These are phyloP conservation scores for Busseola fusca DNA, from an alignment of 2,888 invertebrate genomes.

Conservation along the genomic window DNA sequence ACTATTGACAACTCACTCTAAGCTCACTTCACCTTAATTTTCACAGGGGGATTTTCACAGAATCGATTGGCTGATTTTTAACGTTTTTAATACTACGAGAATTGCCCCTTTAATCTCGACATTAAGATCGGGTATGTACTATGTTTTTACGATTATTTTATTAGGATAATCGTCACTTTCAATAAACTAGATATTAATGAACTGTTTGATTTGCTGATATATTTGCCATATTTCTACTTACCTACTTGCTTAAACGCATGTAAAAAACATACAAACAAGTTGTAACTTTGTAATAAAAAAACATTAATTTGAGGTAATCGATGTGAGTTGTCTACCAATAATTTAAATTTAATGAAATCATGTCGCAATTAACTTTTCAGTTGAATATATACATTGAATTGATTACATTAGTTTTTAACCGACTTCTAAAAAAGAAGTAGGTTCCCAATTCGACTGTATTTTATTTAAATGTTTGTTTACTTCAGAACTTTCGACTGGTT, in stretches of 20 bases:
- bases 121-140: background rate
- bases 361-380: background rate
- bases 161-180: background rate
- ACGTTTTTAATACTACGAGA: no score
- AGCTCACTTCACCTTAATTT: no score
- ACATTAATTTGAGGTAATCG: conserved; percentile 1
- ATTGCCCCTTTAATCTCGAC: background rate
- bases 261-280: background rate
- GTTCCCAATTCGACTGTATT: no score
- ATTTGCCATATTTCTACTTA: background rate
- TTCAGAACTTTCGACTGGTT: no score
- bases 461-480: no score
- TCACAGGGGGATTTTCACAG: no score
- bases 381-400: conserved; percentile 10
- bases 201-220: background rate
- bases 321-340: background rate
- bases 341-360: conserved; percentile 6
- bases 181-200: background rate
- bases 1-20: no score
- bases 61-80: no score
- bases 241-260: background rate
- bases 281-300: conserved; percentile 1
- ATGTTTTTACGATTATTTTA: background rate
- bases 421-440: no score
- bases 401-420: no score